Base-by-base conservation (phyloP, 2,888 invertebrate genomes). In the Terebella lapidaria region DNA sequence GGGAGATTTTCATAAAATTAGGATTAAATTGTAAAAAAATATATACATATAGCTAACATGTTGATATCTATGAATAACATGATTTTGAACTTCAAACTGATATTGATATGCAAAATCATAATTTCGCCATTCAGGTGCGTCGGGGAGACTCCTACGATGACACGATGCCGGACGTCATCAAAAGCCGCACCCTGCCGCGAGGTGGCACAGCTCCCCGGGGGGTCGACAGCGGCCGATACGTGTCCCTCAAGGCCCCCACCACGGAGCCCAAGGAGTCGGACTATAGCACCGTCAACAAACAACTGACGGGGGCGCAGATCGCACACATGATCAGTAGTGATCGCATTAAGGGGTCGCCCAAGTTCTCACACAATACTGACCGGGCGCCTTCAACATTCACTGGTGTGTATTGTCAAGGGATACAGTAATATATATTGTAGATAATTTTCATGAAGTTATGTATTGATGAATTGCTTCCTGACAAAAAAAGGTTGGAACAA, bases 301-400 rank as follows among this genome's bases (percentile, higher is more conserved):
- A 56, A 22, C 29, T 64, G 20, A 56, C 66, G 4, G 66, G 63
- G 1, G 59, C 61, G 2, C 61, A 63, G n/a, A 58, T 64, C n/a
- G 61, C 61, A 3, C 58, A 60, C 29, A 55, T 66, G 30, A 56
- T 64, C 25, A 30, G 54, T 22, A 59, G 57, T n/a, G 56, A 54
- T 26, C 25, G 49, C 29, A 45, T 35, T 1, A 49, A 47, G 24
- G 49, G 60, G 1, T 54, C 61, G 26, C 54, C 61, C 29, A 60
- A 52, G 59, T 46, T 25, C 52, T 54, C 62, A 46, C 42, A 52
- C 25, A 56, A 54, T 10, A 55, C 53, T 1, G 64, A 61, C 25
- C 52, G 60, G 1, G 59, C 59, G 5, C 53, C 53, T 5, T 15
- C 29, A 22, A 27, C 53, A 5, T 53, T 53, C 53, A 25, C 15